Base-by-base conservation (phyloP, 2,888 invertebrate species). In the Andrena chrysosceles region DNA sequence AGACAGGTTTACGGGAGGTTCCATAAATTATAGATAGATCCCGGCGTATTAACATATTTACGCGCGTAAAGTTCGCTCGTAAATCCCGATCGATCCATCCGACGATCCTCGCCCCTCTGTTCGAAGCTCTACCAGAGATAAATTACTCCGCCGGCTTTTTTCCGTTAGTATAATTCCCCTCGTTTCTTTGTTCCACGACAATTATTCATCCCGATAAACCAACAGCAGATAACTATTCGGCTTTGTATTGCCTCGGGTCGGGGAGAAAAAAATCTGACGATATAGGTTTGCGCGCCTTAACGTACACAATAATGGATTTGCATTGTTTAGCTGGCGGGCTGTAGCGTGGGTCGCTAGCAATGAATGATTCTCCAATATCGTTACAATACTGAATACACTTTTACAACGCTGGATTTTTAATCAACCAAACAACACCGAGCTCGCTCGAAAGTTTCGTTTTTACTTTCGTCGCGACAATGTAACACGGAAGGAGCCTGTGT, bases 81-180 rank as follows among this genome's bases (percentile, higher is more conserved):
- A 78, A 79, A 79, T 79, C 69, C 49, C 59, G 29, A 77, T 77
- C 63, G 69, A 77, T 64, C 62, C 63, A 7, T 48, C 7, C 8
- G 56, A 13, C 33, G 78, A 64, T 64, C 42, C 26, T 16, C 20
- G 20, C 10, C 31, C 7, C 35, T n/a, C 29, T 13, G 10, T n/a
- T 31, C 64, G 20, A 10, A 56, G 56, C 33, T n/a, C 1, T 29
- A 3, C 31, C 0, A 16, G 16, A 63, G 42, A 62, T 68, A 52
- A 60, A 77, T 68, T 63, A 70, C 49, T 66, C 48, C 20, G 1
- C 10, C 26, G 33, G 16, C 52, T 23, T 52, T 31, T 66, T 10
- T 35, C 42, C 49, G 4, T 16, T 23, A 16, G 29, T 52, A 42
- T 10, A 35, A 68, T 77, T 77, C 42, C 35, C 26, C 42, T 8